Evolutionary conservation across 2,888 invertebrate genomes (phyloP).

Genomic region (Trissonchulus sp.): DNA sequence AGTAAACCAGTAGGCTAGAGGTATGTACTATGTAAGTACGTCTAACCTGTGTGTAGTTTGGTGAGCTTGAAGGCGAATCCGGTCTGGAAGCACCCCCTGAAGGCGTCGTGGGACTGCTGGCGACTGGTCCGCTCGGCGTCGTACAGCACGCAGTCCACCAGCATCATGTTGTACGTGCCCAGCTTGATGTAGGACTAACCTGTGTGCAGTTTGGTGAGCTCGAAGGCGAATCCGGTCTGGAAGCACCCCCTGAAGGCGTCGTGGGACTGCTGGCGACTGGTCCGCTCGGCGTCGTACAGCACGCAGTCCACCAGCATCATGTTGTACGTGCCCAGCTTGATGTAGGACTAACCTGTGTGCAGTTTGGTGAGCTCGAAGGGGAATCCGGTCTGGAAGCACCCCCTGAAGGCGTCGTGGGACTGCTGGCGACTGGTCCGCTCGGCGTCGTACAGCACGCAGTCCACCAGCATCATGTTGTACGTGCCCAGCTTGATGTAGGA

Average conservation of each 20-base stretch:
- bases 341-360: no score
- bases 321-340: constrained; percentile 50
- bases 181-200: no score
- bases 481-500: no score
- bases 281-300: constrained; percentile 40
- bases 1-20: no score
- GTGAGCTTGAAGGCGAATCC: constrained; percentile 2
- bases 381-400: background rate
- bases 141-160: constrained; percentile 44
- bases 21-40: no score
- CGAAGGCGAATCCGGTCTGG: background rate
- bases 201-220: background rate
- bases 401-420: background rate
- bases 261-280: constrained; percentile 37
- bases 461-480: constrained; percentile 46
- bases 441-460: constrained; percentile 43
- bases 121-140: constrained; percentile 38
- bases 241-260: background rate
- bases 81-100: background rate
- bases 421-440: constrained; percentile 38
- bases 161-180: constrained; percentile 48
- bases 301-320: constrained; percentile 43
- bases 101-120: constrained; percentile 31
- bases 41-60: background rate
- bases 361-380: background rate